Evolutionary conservation across 2,113 vertebrate species (phyloP).

Genomic region (Syrmaticus mikado): DNA sequence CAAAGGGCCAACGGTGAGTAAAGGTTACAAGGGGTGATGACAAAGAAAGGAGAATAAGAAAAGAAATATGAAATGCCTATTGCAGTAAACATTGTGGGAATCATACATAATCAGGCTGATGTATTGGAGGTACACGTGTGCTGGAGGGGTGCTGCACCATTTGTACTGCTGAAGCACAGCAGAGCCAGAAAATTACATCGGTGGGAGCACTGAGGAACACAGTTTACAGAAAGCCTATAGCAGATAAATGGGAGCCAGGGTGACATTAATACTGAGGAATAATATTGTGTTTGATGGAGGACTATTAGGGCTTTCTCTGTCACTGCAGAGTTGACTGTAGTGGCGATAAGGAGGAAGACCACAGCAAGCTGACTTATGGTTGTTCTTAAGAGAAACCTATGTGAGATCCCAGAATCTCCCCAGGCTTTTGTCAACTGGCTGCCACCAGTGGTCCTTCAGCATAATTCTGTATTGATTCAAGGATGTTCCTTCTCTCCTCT

Average conservation of each 20-base stretch:
- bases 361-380: constrained; percentile 6
- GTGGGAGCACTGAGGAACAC: not conserved
- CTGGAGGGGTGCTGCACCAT: not conserved
- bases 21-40: not conserved
- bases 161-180: not conserved
- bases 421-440: not conserved
- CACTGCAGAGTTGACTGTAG: constrained; percentile 22
- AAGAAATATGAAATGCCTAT: constrained; percentile 34
- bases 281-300: constrained; percentile 21
- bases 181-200: not conserved
- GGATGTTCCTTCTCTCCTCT: not conserved
- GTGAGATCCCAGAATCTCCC: fast-evolving
- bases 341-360: not conserved
- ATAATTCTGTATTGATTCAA: not conserved
- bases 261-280: constrained; percentile 23
- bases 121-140: not conserved
- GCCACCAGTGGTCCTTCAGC: fast-evolving
- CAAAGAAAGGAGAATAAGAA: not conserved
- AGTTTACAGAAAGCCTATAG: not conserved
- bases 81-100: not conserved
- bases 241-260: not conserved
- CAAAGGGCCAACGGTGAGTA: not conserved
- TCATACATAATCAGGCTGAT: not conserved
- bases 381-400: not conserved
- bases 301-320: constrained; percentile 6